phyloP scores from a whole-genome alignment of 2,797 vertebrate genomes.

The Salmo trutta region DNA sequence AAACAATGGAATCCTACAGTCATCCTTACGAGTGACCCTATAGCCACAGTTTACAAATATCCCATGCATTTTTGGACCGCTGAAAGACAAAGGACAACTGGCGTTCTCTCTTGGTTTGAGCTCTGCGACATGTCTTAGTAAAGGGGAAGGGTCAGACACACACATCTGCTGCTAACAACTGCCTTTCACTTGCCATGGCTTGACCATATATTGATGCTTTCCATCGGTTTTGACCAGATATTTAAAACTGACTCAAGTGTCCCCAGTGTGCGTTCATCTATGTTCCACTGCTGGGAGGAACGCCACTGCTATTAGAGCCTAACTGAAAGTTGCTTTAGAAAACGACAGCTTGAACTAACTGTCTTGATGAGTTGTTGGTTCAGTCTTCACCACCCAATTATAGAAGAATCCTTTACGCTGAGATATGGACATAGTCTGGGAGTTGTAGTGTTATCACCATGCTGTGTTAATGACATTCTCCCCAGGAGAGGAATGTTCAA shows the following conservation, averaged over 20 bases:
- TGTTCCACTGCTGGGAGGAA: neutral
- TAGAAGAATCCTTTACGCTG: neutral
- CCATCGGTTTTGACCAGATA: neutral
- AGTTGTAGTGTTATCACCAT: neutral
- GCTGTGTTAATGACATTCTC: neutral
- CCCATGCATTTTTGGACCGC: neutral
- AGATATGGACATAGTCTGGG: neutral
- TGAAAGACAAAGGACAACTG: neutral
- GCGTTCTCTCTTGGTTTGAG: neutral
- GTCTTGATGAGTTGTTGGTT: conserved; percentile 1
- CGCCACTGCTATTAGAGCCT: neutral
- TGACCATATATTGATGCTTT: neutral
- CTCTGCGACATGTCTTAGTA: neutral
- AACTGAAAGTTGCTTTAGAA: neutral
- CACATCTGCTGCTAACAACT: neutral
- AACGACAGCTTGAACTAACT: neutral
- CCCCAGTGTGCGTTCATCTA: neutral
- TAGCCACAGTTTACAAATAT: neutral
- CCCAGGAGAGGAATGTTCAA: neutral
- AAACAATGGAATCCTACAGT: too few species aligned
- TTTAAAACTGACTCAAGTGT: neutral
- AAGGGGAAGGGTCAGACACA: neutral
- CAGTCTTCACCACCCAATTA: neutral
- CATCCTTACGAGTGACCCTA: too few species aligned
- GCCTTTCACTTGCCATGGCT: neutral